phyloP scores from a whole-genome alignment of 2,113 vertebrate species.

The Mormyrus lacerda region DNA sequence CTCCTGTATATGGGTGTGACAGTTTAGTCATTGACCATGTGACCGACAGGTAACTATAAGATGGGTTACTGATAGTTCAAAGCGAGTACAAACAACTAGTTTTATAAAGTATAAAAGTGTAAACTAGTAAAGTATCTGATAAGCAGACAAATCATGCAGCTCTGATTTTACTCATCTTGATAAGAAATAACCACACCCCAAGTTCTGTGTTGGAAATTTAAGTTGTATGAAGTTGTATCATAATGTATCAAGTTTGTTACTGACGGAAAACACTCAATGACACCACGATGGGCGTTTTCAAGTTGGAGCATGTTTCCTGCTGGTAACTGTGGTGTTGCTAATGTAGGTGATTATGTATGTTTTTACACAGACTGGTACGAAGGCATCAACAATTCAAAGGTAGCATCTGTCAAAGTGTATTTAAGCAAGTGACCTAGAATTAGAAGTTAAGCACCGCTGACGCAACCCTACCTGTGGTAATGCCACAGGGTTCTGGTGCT shows the following conservation, averaged over 20 bases:
- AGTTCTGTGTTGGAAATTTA: background rate
- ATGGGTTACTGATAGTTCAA: background rate
- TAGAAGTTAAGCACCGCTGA: background rate
- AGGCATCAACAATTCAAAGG: background rate
- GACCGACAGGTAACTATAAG: background rate
- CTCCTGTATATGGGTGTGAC: background rate
- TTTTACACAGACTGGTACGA: background rate
- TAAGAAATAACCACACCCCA: background rate
- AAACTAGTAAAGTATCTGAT: background rate
- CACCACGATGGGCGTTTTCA: background rate
- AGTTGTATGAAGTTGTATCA: background rate
- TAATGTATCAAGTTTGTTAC: background rate
- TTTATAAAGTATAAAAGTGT: background rate
- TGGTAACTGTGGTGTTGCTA: background rate
- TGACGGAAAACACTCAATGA: background rate
- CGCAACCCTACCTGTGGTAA: background rate
- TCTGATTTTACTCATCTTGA: background rate
- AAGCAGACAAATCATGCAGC: background rate
- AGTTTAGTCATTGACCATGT: background rate
- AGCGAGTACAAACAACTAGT: too few species aligned
- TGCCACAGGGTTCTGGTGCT: background rate
- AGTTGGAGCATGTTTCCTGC: background rate
- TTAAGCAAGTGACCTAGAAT: background rate
- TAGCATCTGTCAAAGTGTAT: background rate
- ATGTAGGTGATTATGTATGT: background rate